A percentile compares a stretch with the other conserved stretches of the same genome.
Conservation (phyloP, 1,140 invertebrate species). For the Drosophila erecta region DNA sequence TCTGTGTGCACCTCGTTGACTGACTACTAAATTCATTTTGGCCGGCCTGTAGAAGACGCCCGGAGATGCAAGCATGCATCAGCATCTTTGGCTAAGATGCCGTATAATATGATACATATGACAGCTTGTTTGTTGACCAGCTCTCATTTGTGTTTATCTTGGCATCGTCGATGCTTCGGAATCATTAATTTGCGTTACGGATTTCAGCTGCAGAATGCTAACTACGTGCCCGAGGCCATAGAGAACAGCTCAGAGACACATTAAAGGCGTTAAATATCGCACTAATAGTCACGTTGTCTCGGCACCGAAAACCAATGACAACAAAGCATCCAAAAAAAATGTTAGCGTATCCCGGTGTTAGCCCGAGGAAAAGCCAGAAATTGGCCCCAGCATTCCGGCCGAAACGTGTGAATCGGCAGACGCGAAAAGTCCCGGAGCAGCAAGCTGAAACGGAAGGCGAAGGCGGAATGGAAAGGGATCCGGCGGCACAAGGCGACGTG, state of each 20-base stretch:
- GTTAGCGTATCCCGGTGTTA: constrained; percentile 22
- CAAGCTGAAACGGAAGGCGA: constrained; percentile 16
- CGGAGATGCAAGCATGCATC: constrained; percentile 27
- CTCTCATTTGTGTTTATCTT: constrained; percentile 39
- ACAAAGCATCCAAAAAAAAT: constrained; percentile 36
- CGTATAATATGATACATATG: constrained; percentile 39
- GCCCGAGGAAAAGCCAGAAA: constrained; percentile 22
- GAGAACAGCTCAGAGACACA: constrained; percentile 38
- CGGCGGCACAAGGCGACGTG: constrained; percentile 22
- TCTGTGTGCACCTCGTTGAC: constrained; percentile 19
- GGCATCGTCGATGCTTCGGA: constrained; percentile 13
- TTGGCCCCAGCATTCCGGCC: constrained; percentile 35
- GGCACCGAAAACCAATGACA: constrained; percentile 16
- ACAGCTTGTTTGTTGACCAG: constrained; percentile 42
- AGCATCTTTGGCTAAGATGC: constrained; percentile 38
- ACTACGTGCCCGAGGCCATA: constrained; percentile 34
- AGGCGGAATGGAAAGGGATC: not conserved
- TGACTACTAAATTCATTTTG: constrained; percentile 27
- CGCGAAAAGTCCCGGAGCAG: constrained; percentile 46
- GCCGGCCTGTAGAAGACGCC: constrained; percentile 3
- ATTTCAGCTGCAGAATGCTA: constrained; percentile 46
- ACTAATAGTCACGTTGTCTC: constrained; percentile 55
- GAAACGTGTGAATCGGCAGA: constrained; percentile 44
- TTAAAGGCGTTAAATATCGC: constrained; percentile 42
- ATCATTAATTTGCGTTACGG: constrained; percentile 54